These are phyloP conservation scores for Oscheius myriophilus DNA, from an alignment of 2,888 invertebrate genomes.

Conservation along the genomic window DNA sequence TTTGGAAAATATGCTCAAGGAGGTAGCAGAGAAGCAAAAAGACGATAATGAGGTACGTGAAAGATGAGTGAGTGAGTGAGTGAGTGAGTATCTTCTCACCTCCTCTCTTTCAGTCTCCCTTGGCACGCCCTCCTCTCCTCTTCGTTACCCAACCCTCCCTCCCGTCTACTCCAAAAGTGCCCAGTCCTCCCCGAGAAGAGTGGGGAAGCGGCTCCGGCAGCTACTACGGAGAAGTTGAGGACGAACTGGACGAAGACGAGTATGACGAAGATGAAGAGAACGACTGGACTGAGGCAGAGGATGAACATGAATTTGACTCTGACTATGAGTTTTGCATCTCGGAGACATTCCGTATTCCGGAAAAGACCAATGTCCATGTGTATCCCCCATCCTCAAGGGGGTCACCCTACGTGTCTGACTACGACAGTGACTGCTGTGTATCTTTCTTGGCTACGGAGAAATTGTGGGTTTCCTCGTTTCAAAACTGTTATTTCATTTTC, in stretches of 20 bases:
- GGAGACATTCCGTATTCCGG: slow-evolving; percentile 44
- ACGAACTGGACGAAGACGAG: slow-evolving; percentile 11
- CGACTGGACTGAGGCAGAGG: slow-evolving; percentile 51
- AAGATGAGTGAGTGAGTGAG: too few species aligned
- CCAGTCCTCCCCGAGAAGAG: slow-evolving; percentile 17
- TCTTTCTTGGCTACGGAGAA: slow-evolving; percentile 41
- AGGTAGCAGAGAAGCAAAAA: neutral
- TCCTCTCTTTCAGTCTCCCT: slow-evolving; percentile 2
- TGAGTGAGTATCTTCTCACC: neutral
- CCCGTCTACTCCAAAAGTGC: slow-evolving; percentile 10
- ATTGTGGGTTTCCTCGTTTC: neutral
- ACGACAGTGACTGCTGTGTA: slow-evolving; percentile 55
- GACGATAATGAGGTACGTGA: too few species aligned
- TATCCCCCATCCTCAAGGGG: slow-evolving; percentile 35
- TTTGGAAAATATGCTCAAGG: slow-evolving; percentile 25
- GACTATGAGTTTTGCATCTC: slow-evolving; percentile 52
- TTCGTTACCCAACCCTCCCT: slow-evolving; percentile 24
- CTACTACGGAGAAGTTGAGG: slow-evolving; percentile 13
- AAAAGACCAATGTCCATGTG: slow-evolving; percentile 40
- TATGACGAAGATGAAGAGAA: slow-evolving; percentile 41
- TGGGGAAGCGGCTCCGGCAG: slow-evolving; percentile 18
- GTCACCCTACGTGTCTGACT: slow-evolving; percentile 52
- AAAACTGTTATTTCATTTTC: neutral
- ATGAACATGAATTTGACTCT: slow-evolving; percentile 45
- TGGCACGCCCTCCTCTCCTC: slow-evolving; percentile 18